Percentiles rank a stretch among this genome's conserved stretches.
These are phyloP conservation scores for Pseudomyrmex flavicornis DNA, from an alignment of 1,140 invertebrate genomes.

Conservation along the genomic window DNA sequence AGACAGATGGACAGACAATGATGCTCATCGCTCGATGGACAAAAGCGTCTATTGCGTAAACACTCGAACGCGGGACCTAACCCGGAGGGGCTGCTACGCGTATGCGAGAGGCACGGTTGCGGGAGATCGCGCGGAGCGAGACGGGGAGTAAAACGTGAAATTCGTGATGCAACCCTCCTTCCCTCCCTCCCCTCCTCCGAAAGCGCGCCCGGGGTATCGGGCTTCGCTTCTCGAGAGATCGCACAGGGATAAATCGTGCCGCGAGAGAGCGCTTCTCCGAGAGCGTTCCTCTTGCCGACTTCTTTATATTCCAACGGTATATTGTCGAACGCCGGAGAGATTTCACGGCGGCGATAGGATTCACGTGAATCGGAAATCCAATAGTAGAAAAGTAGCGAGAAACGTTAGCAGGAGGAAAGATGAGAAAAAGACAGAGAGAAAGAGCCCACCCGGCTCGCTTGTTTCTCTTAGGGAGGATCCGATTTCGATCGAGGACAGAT, in stretches of 20 bases:
- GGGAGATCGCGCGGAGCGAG: conserved; percentile 5
- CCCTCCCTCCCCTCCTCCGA: no score
- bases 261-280: conserved; percentile 27
- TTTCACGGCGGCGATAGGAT: conserved; percentile 51
- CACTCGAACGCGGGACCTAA: conserved; percentile 78
- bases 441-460: conserved; percentile 37
- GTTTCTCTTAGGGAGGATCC: conserved; percentile 27
- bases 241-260: conserved; percentile 44
- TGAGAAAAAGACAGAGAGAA: conserved; percentile 5
- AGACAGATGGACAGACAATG: conserved; percentile 82
- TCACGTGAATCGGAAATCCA: conserved; percentile 58
- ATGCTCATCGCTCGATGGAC: conserved; percentile 84
- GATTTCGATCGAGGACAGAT: conserved; percentile 47
- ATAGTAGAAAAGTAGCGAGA: conserved; percentile 61
- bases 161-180: conserved; percentile 33
- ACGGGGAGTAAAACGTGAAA: conserved; percentile 54
- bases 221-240: conserved; percentile 31
- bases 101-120: conserved; percentile 43
- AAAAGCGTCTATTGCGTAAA: conserved; percentile 85
- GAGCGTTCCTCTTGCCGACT: conserved; percentile 35
- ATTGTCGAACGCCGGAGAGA: conserved; percentile 45
- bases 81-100: conserved; percentile 57
- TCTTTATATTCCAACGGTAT: conserved; percentile 47
- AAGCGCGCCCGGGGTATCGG: background rate
- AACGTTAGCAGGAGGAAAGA: conserved; percentile 1